phyloP scores from a whole-genome alignment of 1,140 invertebrate species.

The Palaemon carinicauda region DNA sequence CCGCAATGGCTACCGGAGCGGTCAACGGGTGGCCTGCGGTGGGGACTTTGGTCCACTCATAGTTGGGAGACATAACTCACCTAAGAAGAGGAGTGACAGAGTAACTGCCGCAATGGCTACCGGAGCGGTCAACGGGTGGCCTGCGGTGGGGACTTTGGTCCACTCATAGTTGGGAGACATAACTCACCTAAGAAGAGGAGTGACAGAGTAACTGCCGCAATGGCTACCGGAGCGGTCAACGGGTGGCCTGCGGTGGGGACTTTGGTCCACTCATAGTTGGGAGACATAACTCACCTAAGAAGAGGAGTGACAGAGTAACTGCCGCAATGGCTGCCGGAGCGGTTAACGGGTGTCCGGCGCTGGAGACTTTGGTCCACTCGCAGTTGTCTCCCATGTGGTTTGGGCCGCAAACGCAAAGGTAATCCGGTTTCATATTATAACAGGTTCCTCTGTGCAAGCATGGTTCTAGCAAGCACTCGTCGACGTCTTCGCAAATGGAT shows the following conservation, averaged over 20 bases:
- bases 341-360: neutral
- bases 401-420: neutral
- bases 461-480: neutral
- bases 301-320: neutral
- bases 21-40: neutral
- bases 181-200: neutral
- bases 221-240: neutral
- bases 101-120: neutral
- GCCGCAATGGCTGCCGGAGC: neutral
- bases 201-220: neutral
- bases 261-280: neutral
- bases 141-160: neutral
- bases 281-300: neutral
- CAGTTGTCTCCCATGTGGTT: neutral
- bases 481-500: neutral
- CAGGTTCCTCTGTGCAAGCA: neutral
- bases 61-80: neutral
- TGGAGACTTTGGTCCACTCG: neutral
- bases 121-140: neutral
- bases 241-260: neutral
- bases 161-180: conserved; percentile 3
- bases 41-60: neutral
- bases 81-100: neutral
- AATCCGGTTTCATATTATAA: neutral
- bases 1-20: neutral